Evolutionary conservation across 2,797 vertebrate genomes (phyloP).

Genomic region (Onychomys leucogaster): DNA sequence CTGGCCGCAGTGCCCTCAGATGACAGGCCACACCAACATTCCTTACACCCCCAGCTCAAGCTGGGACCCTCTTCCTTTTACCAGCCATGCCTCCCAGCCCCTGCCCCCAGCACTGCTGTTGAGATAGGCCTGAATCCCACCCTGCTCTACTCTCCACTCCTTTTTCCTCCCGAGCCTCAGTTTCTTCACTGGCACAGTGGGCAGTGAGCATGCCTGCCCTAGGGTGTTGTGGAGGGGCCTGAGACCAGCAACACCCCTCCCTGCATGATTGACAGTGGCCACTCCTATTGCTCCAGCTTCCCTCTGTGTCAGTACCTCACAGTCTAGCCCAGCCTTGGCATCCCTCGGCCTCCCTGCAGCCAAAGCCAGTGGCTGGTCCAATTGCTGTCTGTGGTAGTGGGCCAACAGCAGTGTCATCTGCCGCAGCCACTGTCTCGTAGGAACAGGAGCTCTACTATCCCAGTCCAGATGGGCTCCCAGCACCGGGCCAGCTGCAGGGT

Average conservation of each 20-base stretch:
- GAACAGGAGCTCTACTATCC: conserved; percentile 28
- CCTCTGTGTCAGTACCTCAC: background rate
- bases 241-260: background rate
- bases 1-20: background rate
- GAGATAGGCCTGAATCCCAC: background rate
- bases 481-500: conserved; percentile 4
- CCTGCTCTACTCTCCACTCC: background rate
- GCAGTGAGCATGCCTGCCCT: background rate
- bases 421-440: conserved; percentile 16
- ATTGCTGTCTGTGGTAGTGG: background rate
- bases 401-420: conserved; percentile 23
- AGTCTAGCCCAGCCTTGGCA: conserved; percentile 36
- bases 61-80: background rate
- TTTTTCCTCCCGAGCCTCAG: background rate
- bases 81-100: background rate
- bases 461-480: conserved; percentile 29
- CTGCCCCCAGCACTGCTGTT: background rate
- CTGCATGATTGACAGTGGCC: background rate
- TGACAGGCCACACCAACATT: background rate
- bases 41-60: background rate
- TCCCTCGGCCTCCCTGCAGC: background rate
- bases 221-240: rapidly evolving
- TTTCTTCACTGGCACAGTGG: background rate
- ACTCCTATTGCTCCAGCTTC: background rate
- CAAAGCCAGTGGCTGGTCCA: background rate